Base-by-base conservation (phyloP, 2,113 vertebrate genomes). In the Varanus salvator region DNA sequence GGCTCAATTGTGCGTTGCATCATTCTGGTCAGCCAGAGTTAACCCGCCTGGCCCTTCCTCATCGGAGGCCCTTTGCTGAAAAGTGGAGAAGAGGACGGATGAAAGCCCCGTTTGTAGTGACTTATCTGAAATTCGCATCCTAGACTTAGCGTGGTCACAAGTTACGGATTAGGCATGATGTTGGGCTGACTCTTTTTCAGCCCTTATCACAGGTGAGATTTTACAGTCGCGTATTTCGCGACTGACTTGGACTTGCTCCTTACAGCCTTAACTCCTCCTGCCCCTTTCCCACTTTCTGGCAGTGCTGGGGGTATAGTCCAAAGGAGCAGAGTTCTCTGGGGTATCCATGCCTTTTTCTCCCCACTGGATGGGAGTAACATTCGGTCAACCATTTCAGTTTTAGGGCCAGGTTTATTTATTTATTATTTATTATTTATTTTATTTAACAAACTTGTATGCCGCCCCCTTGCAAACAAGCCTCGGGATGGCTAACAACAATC, bases 1-100 rank as follows among this genome's bases (percentile, higher is more conserved):
- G 84, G 48, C 89, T 85, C 64, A 85, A 90, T 90, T 90, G 89
- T 90, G 48, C 4, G 14, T 80, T 85, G 89, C 89, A 80, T 90
- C 82, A 90, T n/a, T 80, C 88, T 89, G 83, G 83, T 80, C 50
- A 1, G 23, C 50, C 64, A 29, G 75, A 85, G 31, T 80, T 90
- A 90, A 90, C 75, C 83, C 89, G 34, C 74, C 80, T 90, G 89
- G 82, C 75, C 82, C 34, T 85, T 52, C 48, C 57, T 78, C 6
- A 14, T 71, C 19, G 31, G 64, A 27, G 71, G n/a, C 34, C 23
- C 31, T 44, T 6, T 38, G 31, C 8, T 90, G 88, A 77, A 77
- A 6, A 69, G 83, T 57, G 15, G 64, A 78, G 60, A 29, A 27
- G 78, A 75, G 85, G 64, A n/a, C 71, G 50, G 85, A 78, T 72